Evolutionary conservation across 2,888 invertebrate genomes (phyloP).

Genomic region (Neuroscelio doddi): DNA sequence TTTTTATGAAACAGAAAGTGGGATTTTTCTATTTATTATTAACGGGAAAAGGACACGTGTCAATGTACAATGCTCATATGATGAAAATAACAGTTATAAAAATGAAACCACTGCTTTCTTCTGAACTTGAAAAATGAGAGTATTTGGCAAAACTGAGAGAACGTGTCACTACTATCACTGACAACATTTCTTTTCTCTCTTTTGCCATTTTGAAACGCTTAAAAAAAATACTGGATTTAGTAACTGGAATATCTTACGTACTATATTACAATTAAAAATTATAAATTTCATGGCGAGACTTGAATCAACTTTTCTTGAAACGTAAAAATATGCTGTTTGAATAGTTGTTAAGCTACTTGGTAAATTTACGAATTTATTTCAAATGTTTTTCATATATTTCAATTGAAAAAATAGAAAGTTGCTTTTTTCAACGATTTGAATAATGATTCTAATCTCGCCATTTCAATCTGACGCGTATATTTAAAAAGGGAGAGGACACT

Average conservation of each 20-base stretch:
- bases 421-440: background rate
- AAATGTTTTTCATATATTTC: background rate
- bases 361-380: too few species aligned
- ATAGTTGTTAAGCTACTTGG: too few species aligned
- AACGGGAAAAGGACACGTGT: slow-evolving; percentile 6
- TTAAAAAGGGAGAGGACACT: slow-evolving; percentile 51
- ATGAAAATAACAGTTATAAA: slow-evolving; percentile 13
- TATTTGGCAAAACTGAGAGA: background rate
- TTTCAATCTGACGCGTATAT: slow-evolving; percentile 13
- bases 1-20: slow-evolving; percentile 6
- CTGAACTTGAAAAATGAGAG: slow-evolving; percentile 2
- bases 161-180: slow-evolving; percentile 1
- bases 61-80: slow-evolving; percentile 18
- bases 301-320: background rate
- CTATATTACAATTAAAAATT: slow-evolving; percentile 58
- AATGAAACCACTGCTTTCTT: background rate
- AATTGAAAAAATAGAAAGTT: background rate
- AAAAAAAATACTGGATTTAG: slow-evolving; percentile 67
- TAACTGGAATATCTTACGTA: slow-evolving; percentile 59
- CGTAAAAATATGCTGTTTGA: background rate
- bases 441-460: slow-evolving; percentile 1
- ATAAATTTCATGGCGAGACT: slow-evolving; percentile 42
- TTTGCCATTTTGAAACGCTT: slow-evolving; percentile 48
- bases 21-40: too few species aligned
- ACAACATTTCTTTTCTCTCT: slow-evolving; percentile 8